Percentiles rank a stretch among this genome's conserved stretches.
These are phyloP conservation scores for Ophioninae sp. DNA, from an alignment of 2,888 invertebrate genomes.

Conservation along the genomic window DNA sequence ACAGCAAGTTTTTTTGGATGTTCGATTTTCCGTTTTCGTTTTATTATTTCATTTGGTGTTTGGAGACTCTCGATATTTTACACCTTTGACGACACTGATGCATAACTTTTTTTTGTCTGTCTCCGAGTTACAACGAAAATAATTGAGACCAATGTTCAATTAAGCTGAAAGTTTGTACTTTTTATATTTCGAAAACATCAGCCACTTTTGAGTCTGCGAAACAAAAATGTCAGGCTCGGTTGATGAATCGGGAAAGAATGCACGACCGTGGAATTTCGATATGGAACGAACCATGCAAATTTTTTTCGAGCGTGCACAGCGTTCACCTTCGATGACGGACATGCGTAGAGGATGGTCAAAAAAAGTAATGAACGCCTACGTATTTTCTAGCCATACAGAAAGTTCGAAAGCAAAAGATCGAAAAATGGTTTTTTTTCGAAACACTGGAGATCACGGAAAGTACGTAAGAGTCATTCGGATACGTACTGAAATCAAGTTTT, in stretches of 20 bases:
- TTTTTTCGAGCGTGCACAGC: not conserved
- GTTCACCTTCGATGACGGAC: slow-evolving; percentile 15
- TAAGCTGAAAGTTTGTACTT: not conserved
- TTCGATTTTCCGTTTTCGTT: not conserved
- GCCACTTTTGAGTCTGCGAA: not conserved
- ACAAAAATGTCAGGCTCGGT: not conserved
- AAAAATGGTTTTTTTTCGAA: no score
- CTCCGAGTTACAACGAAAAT: not conserved
- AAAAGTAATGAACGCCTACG: not conserved
- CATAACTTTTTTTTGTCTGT: not conserved
- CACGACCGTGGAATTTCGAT: slow-evolving; percentile 21
- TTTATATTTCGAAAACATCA: not conserved
- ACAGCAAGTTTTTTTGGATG: slow-evolving; percentile 22
- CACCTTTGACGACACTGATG: not conserved
- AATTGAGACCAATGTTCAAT: not conserved
- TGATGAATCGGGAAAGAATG: not conserved
- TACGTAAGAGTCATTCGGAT: no score
- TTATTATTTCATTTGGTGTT: not conserved
- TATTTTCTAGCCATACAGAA: no score
- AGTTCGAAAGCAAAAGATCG: no score
- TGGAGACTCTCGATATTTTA: not conserved
- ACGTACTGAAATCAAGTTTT: no score
- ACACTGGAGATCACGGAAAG: no score
- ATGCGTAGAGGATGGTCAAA: not conserved
- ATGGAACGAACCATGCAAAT: not conserved